Base-by-base conservation (phyloP, 2,113 vertebrate species). In the Heterocephalus glaber region DNA sequence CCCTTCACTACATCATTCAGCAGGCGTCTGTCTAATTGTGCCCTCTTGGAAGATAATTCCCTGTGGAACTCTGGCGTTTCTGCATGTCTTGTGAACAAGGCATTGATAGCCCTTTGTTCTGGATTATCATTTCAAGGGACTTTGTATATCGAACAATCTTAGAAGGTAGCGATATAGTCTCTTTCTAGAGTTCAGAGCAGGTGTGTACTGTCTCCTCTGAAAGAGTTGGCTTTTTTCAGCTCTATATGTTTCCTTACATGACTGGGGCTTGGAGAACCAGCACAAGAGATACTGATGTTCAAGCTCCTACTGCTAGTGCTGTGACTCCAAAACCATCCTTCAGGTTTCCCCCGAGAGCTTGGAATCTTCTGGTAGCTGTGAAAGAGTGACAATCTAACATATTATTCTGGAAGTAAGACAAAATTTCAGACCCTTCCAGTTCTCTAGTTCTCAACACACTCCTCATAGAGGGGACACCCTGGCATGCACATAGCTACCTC, bases 1-100 rank as follows among this genome's bases (percentile, higher is more conserved):
- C 28, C 13, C 1, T 35, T 87, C 1, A 1, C 30, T 2, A 0
- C 12, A 0, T 66, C 17, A 11, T 3, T 30, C 30, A 52, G 33
- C 7, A 49, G 35, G 24, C n/a, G n/a, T n/a, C n/a, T 38, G 86
- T 52, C 72, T 95, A 22, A 17, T 10, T 74, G 76, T 17, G 10
- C 5, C 3, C 61, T 41, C 19, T 33, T 65, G 6, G 66, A 38
- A 33, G 58, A 70, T 20, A 82, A 24, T 66, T 81, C 22, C 68
- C 11, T 16, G 24, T 0, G 12, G 54, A 13, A 41, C 11, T 54
- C 52, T 60, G 58, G n/a, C 28, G 66, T 66, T 86, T 89, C 79
- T 74, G 22, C 10, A 49, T 1, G 0, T n/a, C 80, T 76, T 72
- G 7, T 13, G n/a, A 81, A 26, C 16, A 33, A 47, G 47, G 41